Evolutionary conservation across 2,113 vertebrate species (phyloP), one percentile per base, ranked within the genome.

Genomic region (Coturnix japonica): DNA sequence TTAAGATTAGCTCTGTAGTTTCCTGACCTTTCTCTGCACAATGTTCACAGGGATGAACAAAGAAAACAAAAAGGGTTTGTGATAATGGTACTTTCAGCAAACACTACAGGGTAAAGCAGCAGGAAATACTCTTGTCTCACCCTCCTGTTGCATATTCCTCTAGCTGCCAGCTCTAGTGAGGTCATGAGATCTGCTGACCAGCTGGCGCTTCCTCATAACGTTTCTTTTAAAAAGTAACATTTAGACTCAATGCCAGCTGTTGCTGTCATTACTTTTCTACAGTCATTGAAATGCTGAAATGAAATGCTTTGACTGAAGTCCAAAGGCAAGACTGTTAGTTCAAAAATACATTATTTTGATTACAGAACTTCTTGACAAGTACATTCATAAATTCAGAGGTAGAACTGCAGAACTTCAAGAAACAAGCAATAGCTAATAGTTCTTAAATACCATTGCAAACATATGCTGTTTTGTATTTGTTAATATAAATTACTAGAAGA

Each of bases 101-200:
- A 70, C 26, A 59, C 41, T 30, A n/a, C 11, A 57, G 28, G 33
- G 35, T 49, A 73, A 94, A 72, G 25, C 44, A 65, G 44, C 37
- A 86, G 54, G 37, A 92, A 94, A 81, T 35, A 76, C 11, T 94
- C 33, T 54, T 56, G 0, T 87, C 93, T 87, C 67, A 75, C n/a
- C 5, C 19, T 85, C 26, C 19, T 41, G 14, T 63, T 94, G 39
- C 33, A 79, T 65, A 86, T 57, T 26, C 11, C 21, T 88, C 63
- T 37, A 86, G 65, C 69, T 65, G 77, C 75, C 90, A 84, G 65
- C 76, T 84, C 39, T 57, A 86, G 54, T 80, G 66, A 90, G 41
- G 28, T 66, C 60, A 76, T 63, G 44, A 46, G 84, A 81, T 81
- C 70, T 95, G 77, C 66, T 94, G 84, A 81, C 63, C 83, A 88